These are phyloP conservation scores for Habroteleia sp. DNA, from an alignment of 2,888 invertebrate species.

Conservation along the genomic window DNA sequence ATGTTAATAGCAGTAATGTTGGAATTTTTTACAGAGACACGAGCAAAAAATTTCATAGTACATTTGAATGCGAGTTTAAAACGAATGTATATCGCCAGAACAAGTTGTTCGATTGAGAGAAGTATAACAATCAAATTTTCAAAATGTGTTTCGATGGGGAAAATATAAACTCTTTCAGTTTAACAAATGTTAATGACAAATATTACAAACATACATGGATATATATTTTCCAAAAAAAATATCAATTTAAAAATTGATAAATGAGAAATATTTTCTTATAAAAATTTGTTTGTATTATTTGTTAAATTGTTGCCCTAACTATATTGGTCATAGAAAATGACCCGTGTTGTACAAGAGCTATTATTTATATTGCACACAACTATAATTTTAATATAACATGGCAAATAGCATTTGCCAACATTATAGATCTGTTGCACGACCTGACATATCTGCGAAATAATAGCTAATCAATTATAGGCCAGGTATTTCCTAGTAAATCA, in stretches of 20 bases:
- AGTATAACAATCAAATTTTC: constrained; percentile 2
- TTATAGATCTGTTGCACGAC: constrained; percentile 3
- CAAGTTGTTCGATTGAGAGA: background rate
- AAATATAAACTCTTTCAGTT: too few species aligned
- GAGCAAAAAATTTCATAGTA: constrained; percentile 4
- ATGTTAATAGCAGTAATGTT: constrained; percentile 16
- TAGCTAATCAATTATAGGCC: constrained; percentile 29
- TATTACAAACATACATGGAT: too few species aligned
- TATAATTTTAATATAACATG: background rate
- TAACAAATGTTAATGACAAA: too few species aligned
- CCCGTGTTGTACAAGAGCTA: too few species aligned
- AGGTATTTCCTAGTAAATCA: constrained; percentile 12
- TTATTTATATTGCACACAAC: too few species aligned
- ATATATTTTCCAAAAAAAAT: too few species aligned
- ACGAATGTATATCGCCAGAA: background rate
- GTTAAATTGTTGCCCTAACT: too few species aligned
- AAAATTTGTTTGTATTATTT: too few species aligned
- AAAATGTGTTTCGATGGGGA: background rate
- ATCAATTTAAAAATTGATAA: too few species aligned
- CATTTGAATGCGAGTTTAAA: constrained; percentile 2
- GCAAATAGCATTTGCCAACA: constrained; percentile 2
- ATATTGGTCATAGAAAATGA: too few species aligned
- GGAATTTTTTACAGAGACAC: background rate
- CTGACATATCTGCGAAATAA: constrained; percentile 28
- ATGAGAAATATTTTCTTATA: too few species aligned